Evolutionary conservation across 2,113 vertebrate genomes (phyloP).

Genomic region (Acanthochromis polyacanthus): DNA sequence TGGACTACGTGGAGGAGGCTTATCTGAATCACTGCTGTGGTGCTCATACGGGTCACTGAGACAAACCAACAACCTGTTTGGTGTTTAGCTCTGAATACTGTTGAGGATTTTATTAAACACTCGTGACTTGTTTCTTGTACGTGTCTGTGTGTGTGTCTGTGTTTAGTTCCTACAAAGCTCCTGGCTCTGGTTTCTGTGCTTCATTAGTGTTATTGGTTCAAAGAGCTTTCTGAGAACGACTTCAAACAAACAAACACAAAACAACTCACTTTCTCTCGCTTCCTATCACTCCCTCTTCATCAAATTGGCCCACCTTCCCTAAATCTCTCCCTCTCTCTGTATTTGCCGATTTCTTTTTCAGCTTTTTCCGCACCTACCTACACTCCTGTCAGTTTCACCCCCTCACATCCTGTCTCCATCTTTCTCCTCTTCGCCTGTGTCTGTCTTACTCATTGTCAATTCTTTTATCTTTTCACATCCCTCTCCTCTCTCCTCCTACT

Average conservation of each 20-base stretch:
- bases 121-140: neutral
- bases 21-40: neutral
- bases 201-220: conserved; percentile 65
- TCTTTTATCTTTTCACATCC: conserved; percentile 69
- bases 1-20: no score
- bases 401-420: conserved; percentile 63
- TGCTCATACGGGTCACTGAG: neutral
- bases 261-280: conserved; percentile 29
- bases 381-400: conserved; percentile 63
- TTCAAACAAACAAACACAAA: conserved; percentile 63
- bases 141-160: conserved; percentile 21
- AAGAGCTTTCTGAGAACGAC: conserved; percentile 48
- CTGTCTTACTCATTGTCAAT: conserved; percentile 63
- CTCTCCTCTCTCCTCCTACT: conserved; percentile 59
- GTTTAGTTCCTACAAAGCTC: conserved; percentile 12
- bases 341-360: conserved; percentile 47
- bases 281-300: conserved; percentile 3
- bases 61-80: neutral
- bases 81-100: neutral
- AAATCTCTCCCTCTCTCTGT: conserved; percentile 12
- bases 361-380: conserved; percentile 50
- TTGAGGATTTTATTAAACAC: neutral
- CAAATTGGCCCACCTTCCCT: conserved; percentile 37
- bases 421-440: conserved; percentile 53
- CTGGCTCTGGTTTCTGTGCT: conserved; percentile 24